Conservation (phyloP, 2,113 vertebrate genomes). For the Antechinus stuartii region DNA sequence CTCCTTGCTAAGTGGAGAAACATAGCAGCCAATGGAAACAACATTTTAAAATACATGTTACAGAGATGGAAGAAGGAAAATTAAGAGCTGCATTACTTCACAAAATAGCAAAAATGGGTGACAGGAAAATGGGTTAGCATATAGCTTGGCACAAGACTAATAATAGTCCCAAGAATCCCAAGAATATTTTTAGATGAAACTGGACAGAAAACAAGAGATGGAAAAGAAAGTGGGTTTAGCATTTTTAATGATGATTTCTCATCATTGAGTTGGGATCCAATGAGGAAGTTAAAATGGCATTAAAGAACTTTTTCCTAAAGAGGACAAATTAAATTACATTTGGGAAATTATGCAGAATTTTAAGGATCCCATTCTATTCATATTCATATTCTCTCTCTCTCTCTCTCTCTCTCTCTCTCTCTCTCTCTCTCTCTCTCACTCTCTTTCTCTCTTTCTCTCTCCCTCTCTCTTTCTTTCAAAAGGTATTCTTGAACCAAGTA, state of each 20-base stretch:
- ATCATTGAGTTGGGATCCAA: neutral
- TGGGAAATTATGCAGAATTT: neutral
- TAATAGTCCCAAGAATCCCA: neutral
- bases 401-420: no score
- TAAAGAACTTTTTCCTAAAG: neutral
- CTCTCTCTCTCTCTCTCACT: no score
- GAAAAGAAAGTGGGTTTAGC: neutral
- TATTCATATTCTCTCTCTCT: neutral
- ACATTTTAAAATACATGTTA: neutral
- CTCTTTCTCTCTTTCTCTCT: no score
- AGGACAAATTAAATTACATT: neutral
- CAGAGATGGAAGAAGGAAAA: neutral
- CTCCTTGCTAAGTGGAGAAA: neutral
- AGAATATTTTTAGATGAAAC: neutral
- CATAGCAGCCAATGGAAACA: neutral
- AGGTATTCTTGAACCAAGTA: no score
- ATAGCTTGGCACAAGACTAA: neutral
- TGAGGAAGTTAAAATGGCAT: neutral
- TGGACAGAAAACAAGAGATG: neutral
- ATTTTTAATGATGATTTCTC: neutral
- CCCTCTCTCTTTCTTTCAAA: no score
- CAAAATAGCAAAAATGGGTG: neutral
- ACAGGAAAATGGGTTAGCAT: neutral
- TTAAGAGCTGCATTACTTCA: neutral
- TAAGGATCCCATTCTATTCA: neutral